Base-by-base conservation (phyloP, 2,888 invertebrate genomes). In the Polyommatus iphigenia region DNA sequence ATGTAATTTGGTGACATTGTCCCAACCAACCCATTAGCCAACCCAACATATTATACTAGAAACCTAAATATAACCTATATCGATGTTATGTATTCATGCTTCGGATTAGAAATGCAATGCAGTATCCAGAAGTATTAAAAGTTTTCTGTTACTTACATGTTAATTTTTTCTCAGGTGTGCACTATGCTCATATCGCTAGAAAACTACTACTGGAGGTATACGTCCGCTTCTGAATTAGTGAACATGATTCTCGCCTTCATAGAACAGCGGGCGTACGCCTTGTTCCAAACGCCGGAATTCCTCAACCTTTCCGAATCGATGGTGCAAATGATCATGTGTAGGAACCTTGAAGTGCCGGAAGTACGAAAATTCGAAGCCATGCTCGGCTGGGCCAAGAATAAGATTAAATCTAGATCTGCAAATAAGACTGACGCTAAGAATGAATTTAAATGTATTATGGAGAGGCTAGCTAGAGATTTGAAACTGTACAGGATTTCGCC, bases 201-300 rank as follows among this genome's bases (percentile, higher is more conserved):
- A 90, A 98, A 98, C 89, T 98, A 98, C 91, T 98, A 98, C 90
- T 98, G 98, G 98, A 96, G 98, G 81, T 98, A 98, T 90, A 98
- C 98, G 57, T 98, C 98, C 79, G 98, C 98, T 75, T 97, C 98
- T 41, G 98, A 98, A 90, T 94, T 98, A 85, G 98, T 98, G 82
- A 98, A 98, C 91, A 98, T 98, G 98, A 98, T 98, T 84, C 94
- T 98, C 80, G 97, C 97, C 32, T 98, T 97, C 90, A 97, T 97
- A 76, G 98, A 98, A 89, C 97, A 97, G 80, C 95, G 98, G 85
- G 97, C 98, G 10, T 97, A 97, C 84, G 96, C 97, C 83, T 94
- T 98, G 78, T 98, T 98, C 90, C 97, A 97, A 86, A 96, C 96
- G 77, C 92, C 96, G 1, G 98, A 98, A 87, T 98, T 98, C 87